A percentile compares a stretch with the other conserved stretches of the same genome.
These are phyloP conservation scores for Argynnis bischoffii DNA, from an alignment of 2,888 invertebrate genomes.

Conservation along the genomic window DNA sequence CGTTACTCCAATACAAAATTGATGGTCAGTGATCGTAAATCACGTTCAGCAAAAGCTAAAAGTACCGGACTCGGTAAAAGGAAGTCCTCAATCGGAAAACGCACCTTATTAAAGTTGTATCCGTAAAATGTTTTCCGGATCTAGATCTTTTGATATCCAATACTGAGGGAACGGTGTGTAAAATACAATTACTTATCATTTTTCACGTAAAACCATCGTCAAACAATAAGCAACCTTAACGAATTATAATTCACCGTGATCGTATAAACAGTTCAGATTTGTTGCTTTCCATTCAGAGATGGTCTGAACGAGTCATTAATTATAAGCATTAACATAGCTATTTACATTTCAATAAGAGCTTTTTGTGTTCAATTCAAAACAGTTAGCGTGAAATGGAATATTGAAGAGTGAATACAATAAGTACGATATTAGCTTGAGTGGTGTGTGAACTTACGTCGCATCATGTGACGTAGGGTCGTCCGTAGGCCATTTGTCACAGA, in stretches of 20 bases:
- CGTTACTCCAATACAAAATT: constrained; percentile 49
- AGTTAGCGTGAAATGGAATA: constrained; percentile 42
- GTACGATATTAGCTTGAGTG: constrained; percentile 65
- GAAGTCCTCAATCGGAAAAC: constrained; percentile 62
- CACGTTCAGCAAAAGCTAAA: constrained; percentile 62
- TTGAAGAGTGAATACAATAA: constrained; percentile 54
- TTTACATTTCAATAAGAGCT: constrained; percentile 45
- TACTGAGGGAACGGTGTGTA: constrained; percentile 66
- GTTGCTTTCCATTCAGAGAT: constrained; percentile 41
- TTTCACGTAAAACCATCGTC: constrained; percentile 45
- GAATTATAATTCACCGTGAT: constrained; percentile 40
- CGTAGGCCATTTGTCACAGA: constrained; percentile 80
- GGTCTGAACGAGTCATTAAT: constrained; percentile 44
- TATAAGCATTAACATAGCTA: constrained; percentile 47
- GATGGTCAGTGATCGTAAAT: constrained; percentile 61
- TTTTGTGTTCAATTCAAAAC: constrained; percentile 42
- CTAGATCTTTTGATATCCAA: constrained; percentile 66
- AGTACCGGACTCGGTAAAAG: constrained; percentile 61
- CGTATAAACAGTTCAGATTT: constrained; percentile 41
- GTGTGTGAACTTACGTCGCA: constrained; percentile 68
- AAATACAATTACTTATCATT: constrained; percentile 69
- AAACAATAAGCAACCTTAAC: constrained; percentile 55
- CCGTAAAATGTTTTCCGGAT: constrained; percentile 57
- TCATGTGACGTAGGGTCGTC: constrained; percentile 72
- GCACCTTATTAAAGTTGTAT: constrained; percentile 54